Evolutionary conservation across 2,797 vertebrate genomes (phyloP).

Genomic region (Anguilla pacifica): DNA sequence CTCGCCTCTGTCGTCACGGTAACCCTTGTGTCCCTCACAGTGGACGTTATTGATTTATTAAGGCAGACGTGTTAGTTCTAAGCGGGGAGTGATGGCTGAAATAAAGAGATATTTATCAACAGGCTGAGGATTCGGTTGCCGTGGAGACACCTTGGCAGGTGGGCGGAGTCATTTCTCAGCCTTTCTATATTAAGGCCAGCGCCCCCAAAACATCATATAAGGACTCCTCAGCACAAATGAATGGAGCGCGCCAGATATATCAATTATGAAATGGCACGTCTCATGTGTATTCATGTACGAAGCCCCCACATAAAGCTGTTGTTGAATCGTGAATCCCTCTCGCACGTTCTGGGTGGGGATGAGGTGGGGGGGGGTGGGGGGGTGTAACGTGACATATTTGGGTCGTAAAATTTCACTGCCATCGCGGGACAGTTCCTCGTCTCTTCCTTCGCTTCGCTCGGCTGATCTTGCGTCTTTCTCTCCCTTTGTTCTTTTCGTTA

Average conservation of each 20-base stretch:
- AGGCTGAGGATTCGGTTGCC: background rate
- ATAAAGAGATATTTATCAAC: background rate
- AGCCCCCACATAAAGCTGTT: background rate
- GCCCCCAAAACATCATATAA: background rate
- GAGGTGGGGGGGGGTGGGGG: background rate
- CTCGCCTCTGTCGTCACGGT: background rate
- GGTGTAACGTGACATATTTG: background rate
- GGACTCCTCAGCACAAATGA: background rate
- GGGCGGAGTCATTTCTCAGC: background rate
- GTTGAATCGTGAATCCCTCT: background rate
- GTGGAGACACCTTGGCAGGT: background rate
- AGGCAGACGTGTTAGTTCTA: background rate
- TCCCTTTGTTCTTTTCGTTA: background rate
- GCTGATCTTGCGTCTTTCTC: background rate
- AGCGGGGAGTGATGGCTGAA: background rate
- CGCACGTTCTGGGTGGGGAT: background rate
- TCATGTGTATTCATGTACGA: background rate
- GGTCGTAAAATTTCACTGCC: background rate
- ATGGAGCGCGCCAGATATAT: background rate
- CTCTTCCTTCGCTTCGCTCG: background rate
- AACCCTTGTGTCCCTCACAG: background rate
- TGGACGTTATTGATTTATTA: constrained; percentile 2
- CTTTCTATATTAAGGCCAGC: background rate
- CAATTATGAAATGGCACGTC: background rate
- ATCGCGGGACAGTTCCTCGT: background rate